Percentiles rank a stretch among this genome's conserved stretches.
Conservation (phyloP, 2,888 invertebrate species). For the Apamea monoglypha region DNA sequence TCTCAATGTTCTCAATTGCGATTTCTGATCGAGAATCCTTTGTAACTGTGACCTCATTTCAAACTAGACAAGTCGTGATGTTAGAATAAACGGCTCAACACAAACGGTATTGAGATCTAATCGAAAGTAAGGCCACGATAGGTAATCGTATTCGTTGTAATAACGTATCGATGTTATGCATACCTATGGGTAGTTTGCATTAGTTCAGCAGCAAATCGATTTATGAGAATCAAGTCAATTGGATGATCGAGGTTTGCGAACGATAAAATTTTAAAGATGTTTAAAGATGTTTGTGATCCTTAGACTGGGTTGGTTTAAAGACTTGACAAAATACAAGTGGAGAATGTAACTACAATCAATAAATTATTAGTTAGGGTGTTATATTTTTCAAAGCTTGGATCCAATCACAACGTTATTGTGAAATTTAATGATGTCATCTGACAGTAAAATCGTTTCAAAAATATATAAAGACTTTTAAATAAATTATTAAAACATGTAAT, state of each 20-base stretch:
- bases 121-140: slow-evolving; percentile 73
- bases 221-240: slow-evolving; percentile 27
- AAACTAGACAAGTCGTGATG: slow-evolving; percentile 78
- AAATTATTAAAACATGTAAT: too few relatives aligned
- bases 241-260: not conserved
- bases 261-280: slow-evolving; percentile 3
- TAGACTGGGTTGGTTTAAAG: not conserved
- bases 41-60: slow-evolving; percentile 76
- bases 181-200: slow-evolving; percentile 31
- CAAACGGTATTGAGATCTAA: slow-evolving; percentile 71
- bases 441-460: too few relatives aligned
- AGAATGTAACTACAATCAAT: too few relatives aligned
- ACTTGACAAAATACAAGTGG: too few relatives aligned
- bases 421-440: too few relatives aligned
- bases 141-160: slow-evolving; percentile 59
- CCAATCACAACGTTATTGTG: too few relatives aligned
- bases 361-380: too few relatives aligned
- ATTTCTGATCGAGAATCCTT: slow-evolving; percentile 67
- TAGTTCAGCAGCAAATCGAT: slow-evolving; percentile 41
- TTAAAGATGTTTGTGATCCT: not conserved
- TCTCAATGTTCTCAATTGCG: slow-evolving; percentile 33
- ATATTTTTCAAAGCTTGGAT: too few relatives aligned
- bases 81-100: slow-evolving; percentile 78
- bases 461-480: too few relatives aligned
- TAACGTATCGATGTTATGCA: slow-evolving; percentile 50